These are phyloP conservation scores for Brachypalpus laphriformis DNA, from an alignment of 2,888 invertebrate genomes.

Conservation along the genomic window DNA sequence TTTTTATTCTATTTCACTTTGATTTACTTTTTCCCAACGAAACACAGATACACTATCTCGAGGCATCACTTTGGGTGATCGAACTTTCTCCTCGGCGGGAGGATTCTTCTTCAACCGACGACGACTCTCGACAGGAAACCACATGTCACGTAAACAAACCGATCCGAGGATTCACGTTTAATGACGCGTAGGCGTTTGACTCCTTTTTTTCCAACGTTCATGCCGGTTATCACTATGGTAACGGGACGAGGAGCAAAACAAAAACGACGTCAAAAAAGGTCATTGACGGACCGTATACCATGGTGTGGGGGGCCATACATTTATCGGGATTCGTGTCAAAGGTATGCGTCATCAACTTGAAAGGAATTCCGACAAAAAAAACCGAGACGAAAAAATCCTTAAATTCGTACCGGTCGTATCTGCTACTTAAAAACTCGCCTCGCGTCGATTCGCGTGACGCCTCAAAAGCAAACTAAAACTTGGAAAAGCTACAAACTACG, in stretches of 20 bases:
- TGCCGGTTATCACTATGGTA: constrained; percentile 50
- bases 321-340: constrained; percentile 60
- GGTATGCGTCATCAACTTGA: constrained; percentile 53
- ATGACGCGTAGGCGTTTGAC: constrained; percentile 65
- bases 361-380: constrained; percentile 28
- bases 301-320: constrained; percentile 38
- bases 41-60: constrained; percentile 44
- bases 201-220: constrained; percentile 56
- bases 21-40: constrained; percentile 39
- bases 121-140: constrained; percentile 57
- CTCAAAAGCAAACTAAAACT: constrained; percentile 64
- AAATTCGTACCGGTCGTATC: background rate
- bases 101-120: constrained; percentile 14
- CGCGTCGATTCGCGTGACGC: constrained; percentile 56
- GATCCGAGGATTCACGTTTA: constrained; percentile 42
- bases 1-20: constrained; percentile 37
- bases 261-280: constrained; percentile 56
- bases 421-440: background rate
- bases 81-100: constrained; percentile 64
- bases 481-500: constrained; percentile 69
- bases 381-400: constrained; percentile 32
- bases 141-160: constrained; percentile 69
- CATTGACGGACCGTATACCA: constrained; percentile 53
- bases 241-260: constrained; percentile 53
- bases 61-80: constrained; percentile 66